Percentiles rank a stretch among this genome's conserved stretches.
Conservation (phyloP, 1,140 invertebrate genomes). For the Euborellia annulipes region DNA sequence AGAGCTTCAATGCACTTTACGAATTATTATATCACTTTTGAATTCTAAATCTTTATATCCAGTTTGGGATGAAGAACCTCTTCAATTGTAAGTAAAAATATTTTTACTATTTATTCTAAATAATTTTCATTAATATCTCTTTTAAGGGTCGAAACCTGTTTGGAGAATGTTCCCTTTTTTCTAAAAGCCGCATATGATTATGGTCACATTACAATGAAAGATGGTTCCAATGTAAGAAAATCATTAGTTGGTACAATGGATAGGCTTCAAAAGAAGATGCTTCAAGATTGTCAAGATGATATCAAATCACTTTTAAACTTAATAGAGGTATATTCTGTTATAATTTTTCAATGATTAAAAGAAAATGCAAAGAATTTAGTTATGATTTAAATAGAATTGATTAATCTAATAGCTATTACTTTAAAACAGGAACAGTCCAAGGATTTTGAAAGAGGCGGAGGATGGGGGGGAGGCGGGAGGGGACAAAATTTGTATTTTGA, state of each 20-base stretch:
- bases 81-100: slow-evolving; percentile 32
- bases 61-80: slow-evolving; percentile 37
- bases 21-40: slow-evolving; percentile 31
- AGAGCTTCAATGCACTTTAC: slow-evolving; percentile 24
- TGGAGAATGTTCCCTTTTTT: slow-evolving; percentile 26
- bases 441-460: too few relatives aligned
- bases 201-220: slow-evolving; percentile 35
- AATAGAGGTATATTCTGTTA: slow-evolving; percentile 29
- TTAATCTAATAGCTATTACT: too few relatives aligned
- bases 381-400: too few relatives aligned
- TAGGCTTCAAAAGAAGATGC: slow-evolving; percentile 37
- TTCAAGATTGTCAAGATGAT: slow-evolving; percentile 51
- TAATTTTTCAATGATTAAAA: background rate
- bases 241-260: slow-evolving; percentile 34
- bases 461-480: too few relatives aligned
- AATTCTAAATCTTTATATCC: slow-evolving; percentile 41
- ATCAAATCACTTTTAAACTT: slow-evolving; percentile 50
- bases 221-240: slow-evolving; percentile 42
- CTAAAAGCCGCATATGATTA: slow-evolving; percentile 25
- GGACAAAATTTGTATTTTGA: too few relatives aligned
- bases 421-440: too few relatives aligned
- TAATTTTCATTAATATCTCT: slow-evolving; percentile 2
- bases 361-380: background rate
- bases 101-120: too few relatives aligned
- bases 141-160: slow-evolving; percentile 20